Percentiles rank a stretch among this genome's conserved stretches.
phyloP scores from a whole-genome alignment of 1,140 invertebrate genomes.

The Orchesella cincta region DNA sequence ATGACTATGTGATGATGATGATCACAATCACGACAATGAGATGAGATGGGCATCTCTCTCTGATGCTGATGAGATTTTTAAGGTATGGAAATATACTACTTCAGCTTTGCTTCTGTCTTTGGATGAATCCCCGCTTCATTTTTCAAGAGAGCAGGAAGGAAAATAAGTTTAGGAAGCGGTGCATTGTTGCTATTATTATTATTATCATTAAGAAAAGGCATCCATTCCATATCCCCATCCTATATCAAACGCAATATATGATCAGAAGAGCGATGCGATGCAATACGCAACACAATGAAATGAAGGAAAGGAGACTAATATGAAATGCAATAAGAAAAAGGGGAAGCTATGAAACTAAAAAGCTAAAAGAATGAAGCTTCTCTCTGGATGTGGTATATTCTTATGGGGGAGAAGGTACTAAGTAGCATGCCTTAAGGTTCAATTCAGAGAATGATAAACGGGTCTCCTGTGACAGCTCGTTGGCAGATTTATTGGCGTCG shows the following conservation, averaged over 20 bases:
- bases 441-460: constrained; percentile 50
- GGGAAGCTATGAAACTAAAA: constrained; percentile 32
- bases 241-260: too few relatives aligned
- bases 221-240: too few relatives aligned
- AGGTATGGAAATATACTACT: too few relatives aligned
- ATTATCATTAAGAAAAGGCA: constrained; percentile 11
- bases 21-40: too few relatives aligned
- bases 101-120: too few relatives aligned
- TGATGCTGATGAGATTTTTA: too few relatives aligned
- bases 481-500: constrained; percentile 50
- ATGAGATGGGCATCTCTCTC: too few relatives aligned
- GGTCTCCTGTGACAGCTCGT: constrained; percentile 45
- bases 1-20: too few relatives aligned
- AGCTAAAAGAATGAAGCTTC: constrained; percentile 3
- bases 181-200: not conserved
- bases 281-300: not conserved
- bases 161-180: not conserved
- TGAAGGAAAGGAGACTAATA: not conserved
- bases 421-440: constrained; percentile 47
- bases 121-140: too few relatives aligned
- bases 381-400: not conserved
- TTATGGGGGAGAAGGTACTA: not conserved
- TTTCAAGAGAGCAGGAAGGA: too few relatives aligned
- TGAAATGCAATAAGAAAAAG: constrained; percentile 3
- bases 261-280: not conserved